Evolutionary conservation across 2,888 invertebrate species (phyloP).

Genomic region (Alloscopus bannaensis): DNA sequence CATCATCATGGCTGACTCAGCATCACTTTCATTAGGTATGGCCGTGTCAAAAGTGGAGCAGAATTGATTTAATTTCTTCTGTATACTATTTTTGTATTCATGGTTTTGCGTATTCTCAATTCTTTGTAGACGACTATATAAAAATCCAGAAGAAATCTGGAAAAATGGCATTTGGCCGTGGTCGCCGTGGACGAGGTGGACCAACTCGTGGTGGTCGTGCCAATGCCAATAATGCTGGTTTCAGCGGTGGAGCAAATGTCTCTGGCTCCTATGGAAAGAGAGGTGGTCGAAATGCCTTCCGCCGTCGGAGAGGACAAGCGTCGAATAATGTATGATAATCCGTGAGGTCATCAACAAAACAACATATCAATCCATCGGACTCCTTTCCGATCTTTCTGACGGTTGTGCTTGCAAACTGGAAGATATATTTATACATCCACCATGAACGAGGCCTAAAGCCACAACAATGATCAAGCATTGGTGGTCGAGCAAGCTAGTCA

Average conservation of each 20-base stretch:
- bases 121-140: slow-evolving; percentile 64
- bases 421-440: too few relatives aligned
- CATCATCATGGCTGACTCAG: slow-evolving; percentile 58
- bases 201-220: slow-evolving; percentile 33
- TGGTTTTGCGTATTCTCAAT: too few relatives aligned
- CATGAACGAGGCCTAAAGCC: too few relatives aligned
- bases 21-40: slow-evolving; percentile 68
- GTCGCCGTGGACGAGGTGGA: slow-evolving; percentile 30
- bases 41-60: too few relatives aligned
- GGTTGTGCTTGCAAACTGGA: too few relatives aligned
- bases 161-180: slow-evolving; percentile 42
- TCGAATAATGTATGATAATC: slow-evolving; percentile 51
- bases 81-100: not conserved
- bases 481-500: too few relatives aligned
- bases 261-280: slow-evolving; percentile 22
- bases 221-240: not conserved
- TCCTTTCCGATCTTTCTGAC: too few relatives aligned
- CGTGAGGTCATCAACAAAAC: slow-evolving; percentile 11
- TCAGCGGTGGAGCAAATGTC: slow-evolving; percentile 25
- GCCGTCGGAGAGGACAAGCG: slow-evolving; percentile 42
- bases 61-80: slow-evolving; percentile 5
- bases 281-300: slow-evolving; percentile 50
- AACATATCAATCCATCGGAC: too few relatives aligned
- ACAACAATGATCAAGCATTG: too few relatives aligned
- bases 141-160: slow-evolving; percentile 53